These are phyloP conservation scores for Parotocinclus haroldoi DNA, from an alignment of 2,797 vertebrate genomes.

Conservation along the genomic window DNA sequence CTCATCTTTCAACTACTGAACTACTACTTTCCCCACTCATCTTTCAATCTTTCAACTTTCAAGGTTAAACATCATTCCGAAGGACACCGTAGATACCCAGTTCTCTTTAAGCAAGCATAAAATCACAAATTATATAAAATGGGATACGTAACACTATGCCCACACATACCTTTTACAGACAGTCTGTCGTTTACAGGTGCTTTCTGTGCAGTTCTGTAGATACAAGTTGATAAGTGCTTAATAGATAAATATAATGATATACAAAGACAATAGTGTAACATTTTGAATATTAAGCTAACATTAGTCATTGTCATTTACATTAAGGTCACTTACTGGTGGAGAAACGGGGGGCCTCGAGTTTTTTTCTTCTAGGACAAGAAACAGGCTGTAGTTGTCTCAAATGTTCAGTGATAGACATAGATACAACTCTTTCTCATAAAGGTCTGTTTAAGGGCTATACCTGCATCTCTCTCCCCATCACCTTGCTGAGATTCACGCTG, in stretches of 20 bases:
- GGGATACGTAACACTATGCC: not conserved
- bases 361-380: conserved; percentile 36
- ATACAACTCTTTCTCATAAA: not conserved
- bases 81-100: too few species aligned
- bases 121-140: not conserved
- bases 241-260: not conserved
- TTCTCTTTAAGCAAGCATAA: not conserved
- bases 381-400: not conserved
- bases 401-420: not conserved
- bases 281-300: not conserved
- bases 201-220: conserved; percentile 68
- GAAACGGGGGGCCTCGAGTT: conserved; percentile 8
- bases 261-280: too few species aligned
- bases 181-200: conserved; percentile 64
- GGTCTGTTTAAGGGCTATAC: not conserved
- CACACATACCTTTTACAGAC: conserved; percentile 81
- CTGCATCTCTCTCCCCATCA: conserved; percentile 31
- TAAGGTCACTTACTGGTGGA: conserved; percentile 57
- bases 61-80: too few species aligned
- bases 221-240: not conserved
- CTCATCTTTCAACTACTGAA: too few species aligned
- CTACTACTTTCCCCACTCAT: too few species aligned
- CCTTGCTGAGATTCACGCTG: conserved; percentile 24
- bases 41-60: too few species aligned
- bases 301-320: not conserved